A percentile compares a stretch with the other conserved stretches of the same genome.
Conservation (phyloP, 2,113 vertebrate species). For the Oncorhynchus masou region DNA sequence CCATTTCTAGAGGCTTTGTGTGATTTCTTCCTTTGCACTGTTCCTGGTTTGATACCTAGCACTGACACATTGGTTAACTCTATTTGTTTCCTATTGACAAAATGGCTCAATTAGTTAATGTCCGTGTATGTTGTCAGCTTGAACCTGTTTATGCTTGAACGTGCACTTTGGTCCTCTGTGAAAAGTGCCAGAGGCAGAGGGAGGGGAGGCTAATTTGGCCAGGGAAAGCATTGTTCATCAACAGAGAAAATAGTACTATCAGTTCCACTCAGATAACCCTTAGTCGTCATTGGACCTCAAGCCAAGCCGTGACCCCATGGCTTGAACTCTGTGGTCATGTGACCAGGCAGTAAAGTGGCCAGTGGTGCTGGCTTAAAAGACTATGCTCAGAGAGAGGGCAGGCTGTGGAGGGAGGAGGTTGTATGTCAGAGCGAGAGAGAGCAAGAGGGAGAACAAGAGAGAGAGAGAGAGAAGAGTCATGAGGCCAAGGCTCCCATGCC, state of each 20-base stretch:
- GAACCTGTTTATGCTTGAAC: conserved; percentile 65
- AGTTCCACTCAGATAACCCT: conserved; percentile 91
- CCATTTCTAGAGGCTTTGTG: background rate
- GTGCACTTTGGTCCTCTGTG: conserved; percentile 62
- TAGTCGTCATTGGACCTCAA: conserved; percentile 84
- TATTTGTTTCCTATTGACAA: conserved; percentile 17
- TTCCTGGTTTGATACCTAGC: background rate
- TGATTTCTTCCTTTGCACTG: too few relatives aligned
- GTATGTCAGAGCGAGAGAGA: conserved; percentile 32
- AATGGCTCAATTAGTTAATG: conserved; percentile 57
- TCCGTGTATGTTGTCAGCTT: conserved; percentile 57
- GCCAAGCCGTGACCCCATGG: conserved; percentile 86
- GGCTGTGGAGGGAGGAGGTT: conserved; percentile 67
- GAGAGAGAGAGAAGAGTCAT: conserved; percentile 68
- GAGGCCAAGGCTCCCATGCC: conserved; percentile 69
- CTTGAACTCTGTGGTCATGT: conserved; percentile 92
- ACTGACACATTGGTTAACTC: background rate
- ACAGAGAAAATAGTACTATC: conserved; percentile 82
- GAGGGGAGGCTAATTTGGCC: conserved; percentile 60
- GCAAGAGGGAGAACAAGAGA: conserved; percentile 30
- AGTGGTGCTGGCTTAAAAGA: conserved; percentile 69
- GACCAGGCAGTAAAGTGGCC: conserved; percentile 90
- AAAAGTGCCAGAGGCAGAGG: conserved; percentile 55
- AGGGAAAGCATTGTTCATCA: conserved; percentile 71
- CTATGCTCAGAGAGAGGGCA: conserved; percentile 74